Conservation (phyloP, 1,140 invertebrate species). For the Nomia melanderi region DNA sequence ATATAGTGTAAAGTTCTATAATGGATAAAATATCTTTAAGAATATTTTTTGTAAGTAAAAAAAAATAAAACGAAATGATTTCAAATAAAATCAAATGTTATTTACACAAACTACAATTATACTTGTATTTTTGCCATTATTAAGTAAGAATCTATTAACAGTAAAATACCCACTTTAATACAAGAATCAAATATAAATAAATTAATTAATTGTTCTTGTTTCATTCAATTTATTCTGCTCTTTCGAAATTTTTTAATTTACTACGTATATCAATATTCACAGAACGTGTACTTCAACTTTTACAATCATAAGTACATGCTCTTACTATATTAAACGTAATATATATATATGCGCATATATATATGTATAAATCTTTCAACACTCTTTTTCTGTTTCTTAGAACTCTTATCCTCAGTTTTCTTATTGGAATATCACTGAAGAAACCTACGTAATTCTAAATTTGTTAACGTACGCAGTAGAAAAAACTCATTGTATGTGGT, state of each 20-base stretch:
- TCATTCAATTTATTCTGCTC: neutral
- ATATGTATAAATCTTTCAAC: neutral
- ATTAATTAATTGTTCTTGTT: neutral
- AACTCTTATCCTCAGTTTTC: neutral
- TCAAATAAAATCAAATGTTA: neutral
- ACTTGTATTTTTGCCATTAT: neutral
- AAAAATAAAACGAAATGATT: neutral
- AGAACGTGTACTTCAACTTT: neutral
- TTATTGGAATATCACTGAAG: neutral
- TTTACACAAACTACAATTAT: slow-evolving; percentile 5
- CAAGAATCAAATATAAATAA: neutral
- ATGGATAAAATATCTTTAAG: neutral
- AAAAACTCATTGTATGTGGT: slow-evolving; percentile 58
- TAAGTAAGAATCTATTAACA: neutral
- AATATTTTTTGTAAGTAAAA: slow-evolving; percentile 26
- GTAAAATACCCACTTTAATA: neutral
- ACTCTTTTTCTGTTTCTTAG: neutral
- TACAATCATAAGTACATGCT: neutral
- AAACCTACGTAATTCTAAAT: neutral
- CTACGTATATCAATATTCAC: neutral
- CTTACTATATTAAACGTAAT: neutral
- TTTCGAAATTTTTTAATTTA: neutral
- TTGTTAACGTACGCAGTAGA: slow-evolving; percentile 39
- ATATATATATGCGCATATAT: too few species aligned
- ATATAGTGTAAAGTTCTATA: too few species aligned